A percentile compares a stretch with the other conserved stretches of the same genome.
Conservation (phyloP, 2,888 invertebrate genomes). For the Lapara coniferarum region DNA sequence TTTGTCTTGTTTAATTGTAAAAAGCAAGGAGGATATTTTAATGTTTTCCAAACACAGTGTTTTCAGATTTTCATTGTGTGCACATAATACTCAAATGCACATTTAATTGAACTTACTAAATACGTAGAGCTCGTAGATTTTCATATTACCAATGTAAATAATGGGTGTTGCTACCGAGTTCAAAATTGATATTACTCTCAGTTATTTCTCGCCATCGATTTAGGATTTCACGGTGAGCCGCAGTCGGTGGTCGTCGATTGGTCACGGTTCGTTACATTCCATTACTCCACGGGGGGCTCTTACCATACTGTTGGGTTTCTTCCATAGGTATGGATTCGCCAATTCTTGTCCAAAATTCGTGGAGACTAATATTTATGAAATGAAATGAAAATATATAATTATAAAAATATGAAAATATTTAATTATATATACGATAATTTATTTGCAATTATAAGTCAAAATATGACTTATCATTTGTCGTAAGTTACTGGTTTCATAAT, state of each 20-base stretch:
- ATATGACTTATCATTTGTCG: no score
- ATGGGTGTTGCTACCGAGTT: neutral
- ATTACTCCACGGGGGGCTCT: constrained; percentile 1
- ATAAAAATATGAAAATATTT: no score
- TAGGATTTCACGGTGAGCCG: constrained; percentile 4
- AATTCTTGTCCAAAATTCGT: no score
- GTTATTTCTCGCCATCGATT: constrained; percentile 4
- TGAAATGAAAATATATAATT: no score
- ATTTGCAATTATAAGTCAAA: no score
- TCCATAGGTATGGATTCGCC: neutral
- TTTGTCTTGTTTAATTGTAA: no score
- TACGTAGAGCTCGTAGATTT: neutral
- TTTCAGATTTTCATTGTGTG: no score
- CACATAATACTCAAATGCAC: neutral
- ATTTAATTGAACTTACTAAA: neutral
- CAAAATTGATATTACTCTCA: neutral
- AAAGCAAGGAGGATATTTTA: neutral
- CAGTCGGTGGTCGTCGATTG: constrained; percentile 1
- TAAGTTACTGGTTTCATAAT: no score
- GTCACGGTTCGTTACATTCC: neutral
- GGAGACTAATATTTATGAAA: no score
- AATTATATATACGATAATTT: no score
- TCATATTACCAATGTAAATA: neutral
- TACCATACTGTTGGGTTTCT: neutral
- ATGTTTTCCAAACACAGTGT: neutral